These are phyloP conservation scores for Papilio demoleus DNA, from an alignment of 2,888 invertebrate species.

Conservation along the genomic window DNA sequence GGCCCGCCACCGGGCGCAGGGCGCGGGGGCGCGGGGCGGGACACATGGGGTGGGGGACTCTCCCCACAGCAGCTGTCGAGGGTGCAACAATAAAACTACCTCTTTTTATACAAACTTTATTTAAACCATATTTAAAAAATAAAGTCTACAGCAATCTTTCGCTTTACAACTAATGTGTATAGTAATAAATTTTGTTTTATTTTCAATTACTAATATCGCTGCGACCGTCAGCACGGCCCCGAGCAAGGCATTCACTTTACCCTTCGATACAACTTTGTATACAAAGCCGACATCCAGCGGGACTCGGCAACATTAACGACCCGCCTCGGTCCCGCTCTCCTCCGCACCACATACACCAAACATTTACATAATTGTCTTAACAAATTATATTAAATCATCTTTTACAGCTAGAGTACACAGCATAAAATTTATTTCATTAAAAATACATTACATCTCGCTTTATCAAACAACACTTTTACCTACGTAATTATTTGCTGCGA, in stretches of 20 bases:
- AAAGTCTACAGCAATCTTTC: constrained; percentile 81
- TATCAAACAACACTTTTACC: constrained; percentile 78
- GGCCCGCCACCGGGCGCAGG: constrained; percentile 42
- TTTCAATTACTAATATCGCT: constrained; percentile 49
- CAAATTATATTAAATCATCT: constrained; percentile 81
- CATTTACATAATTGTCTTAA: constrained; percentile 75
- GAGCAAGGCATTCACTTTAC: constrained; percentile 59
- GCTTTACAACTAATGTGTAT: constrained; percentile 74
- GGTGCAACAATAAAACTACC: constrained; percentile 46
- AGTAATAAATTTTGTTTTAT: constrained; percentile 75
- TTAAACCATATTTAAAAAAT: constrained; percentile 79
- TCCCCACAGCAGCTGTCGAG: neutral
- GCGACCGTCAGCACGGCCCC: constrained; percentile 46
- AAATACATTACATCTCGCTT: constrained; percentile 80
- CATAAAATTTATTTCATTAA: constrained; percentile 76
- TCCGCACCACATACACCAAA: constrained; percentile 59
- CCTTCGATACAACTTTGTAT: constrained; percentile 49
- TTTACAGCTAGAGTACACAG: constrained; percentile 79
- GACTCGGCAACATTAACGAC: neutral
- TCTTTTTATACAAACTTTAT: constrained; percentile 82
- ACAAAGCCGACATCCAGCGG: neutral
- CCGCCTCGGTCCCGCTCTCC: neutral
- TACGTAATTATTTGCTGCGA: constrained; percentile 67
- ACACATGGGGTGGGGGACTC: neutral
- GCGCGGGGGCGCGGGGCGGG: neutral